Conservation (phyloP, 1,140 invertebrate genomes). For the Anoplophora glabripennis region DNA sequence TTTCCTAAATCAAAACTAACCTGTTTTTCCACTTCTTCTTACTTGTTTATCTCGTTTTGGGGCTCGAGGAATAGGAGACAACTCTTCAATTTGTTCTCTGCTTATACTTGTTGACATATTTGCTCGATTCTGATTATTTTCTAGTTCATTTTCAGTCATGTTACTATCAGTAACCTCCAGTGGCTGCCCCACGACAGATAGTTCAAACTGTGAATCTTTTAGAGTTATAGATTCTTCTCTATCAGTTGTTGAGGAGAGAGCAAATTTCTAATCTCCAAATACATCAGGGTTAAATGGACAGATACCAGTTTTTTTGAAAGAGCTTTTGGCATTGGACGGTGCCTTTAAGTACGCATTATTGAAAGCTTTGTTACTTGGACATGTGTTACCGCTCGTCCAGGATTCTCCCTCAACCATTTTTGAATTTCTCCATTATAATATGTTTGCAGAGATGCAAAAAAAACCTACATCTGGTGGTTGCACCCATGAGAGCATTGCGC, state of each 20-base stretch:
- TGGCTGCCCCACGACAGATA: too few relatives aligned
- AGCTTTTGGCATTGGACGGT: constrained; percentile 39
- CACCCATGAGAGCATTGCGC: constrained; percentile 28
- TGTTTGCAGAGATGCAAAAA: constrained; percentile 40
- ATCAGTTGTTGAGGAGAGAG: not conserved
- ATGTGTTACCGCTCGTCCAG: constrained; percentile 35
- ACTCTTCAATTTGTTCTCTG: too few relatives aligned
- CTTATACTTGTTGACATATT: too few relatives aligned
- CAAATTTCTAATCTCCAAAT: constrained; percentile 16
- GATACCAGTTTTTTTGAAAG: constrained; percentile 37
- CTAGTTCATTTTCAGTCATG: too few relatives aligned
- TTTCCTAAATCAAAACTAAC: too few relatives aligned
- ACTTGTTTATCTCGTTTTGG: too few relatives aligned
- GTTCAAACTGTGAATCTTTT: too few relatives aligned
- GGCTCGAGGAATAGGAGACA: too few relatives aligned
- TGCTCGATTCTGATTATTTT: too few relatives aligned
- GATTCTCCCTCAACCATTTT: constrained; percentile 29
- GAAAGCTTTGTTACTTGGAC: constrained; percentile 41
- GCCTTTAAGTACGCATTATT: constrained; percentile 36
- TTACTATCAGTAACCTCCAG: too few relatives aligned
- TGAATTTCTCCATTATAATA: constrained; percentile 27
- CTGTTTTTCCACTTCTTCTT: too few relatives aligned
- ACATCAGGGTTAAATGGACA: constrained; percentile 30
- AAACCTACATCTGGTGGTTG: constrained; percentile 48
- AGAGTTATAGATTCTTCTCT: too few relatives aligned